Conservation (phyloP, 2,113 vertebrate species). For the Spheniscus mendiculus region DNA sequence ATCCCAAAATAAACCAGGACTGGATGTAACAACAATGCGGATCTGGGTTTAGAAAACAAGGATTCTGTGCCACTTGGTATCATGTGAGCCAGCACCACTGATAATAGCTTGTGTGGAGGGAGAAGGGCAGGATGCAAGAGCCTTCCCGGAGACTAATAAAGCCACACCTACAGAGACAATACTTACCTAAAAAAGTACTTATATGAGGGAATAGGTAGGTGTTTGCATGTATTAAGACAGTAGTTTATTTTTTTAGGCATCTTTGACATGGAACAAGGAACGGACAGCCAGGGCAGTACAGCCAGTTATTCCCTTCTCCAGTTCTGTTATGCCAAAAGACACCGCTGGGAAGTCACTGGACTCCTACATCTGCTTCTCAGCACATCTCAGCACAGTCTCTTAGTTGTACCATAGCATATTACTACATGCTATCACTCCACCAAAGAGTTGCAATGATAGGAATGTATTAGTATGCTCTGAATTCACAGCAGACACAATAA, state of each 20-base stretch:
- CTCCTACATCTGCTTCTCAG: background rate
- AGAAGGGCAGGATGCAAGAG: background rate
- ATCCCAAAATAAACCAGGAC: background rate
- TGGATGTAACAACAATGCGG: background rate
- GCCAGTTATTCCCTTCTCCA: background rate
- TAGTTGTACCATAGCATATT: accelerated
- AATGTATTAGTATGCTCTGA: background rate
- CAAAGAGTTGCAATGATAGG: background rate
- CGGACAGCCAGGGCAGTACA: background rate
- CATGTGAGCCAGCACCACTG: background rate
- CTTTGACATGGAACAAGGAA: background rate
- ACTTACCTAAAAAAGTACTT: background rate
- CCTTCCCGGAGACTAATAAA: background rate
- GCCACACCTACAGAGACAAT: background rate
- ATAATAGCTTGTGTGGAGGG: background rate
- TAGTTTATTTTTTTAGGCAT: background rate
- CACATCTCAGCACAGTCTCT: background rate
- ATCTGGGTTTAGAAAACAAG: background rate
- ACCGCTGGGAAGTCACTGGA: accelerated
- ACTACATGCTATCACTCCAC: background rate
- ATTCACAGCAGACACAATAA: background rate
- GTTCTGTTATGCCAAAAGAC: background rate
- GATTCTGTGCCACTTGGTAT: background rate
- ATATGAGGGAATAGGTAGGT: background rate
- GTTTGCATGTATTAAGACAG: background rate